A percentile compares a stretch with the other conserved stretches of the same genome.
Conservation (phyloP, 2,113 vertebrate genomes). For the Candoia aspera region DNA sequence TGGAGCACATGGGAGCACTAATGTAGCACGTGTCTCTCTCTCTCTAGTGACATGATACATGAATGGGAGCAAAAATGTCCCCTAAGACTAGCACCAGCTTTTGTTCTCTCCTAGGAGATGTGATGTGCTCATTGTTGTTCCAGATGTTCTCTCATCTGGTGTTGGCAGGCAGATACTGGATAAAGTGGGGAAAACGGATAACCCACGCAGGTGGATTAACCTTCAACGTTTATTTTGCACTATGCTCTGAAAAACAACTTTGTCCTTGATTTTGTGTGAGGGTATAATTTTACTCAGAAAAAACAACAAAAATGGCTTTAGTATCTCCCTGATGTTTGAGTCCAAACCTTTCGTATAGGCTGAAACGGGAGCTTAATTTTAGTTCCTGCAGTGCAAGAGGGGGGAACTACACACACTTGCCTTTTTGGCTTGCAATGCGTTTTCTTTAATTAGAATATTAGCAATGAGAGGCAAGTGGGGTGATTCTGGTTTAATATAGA, state of each 20-base stretch:
- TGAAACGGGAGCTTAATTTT: slow-evolving; percentile 1
- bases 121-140: background rate
- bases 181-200: background rate
- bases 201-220: background rate
- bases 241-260: background rate
- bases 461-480: accelerated
- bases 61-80: background rate
- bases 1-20: too few species aligned
- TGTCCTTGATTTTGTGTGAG: background rate
- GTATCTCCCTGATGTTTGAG: background rate
- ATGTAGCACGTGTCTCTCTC: background rate
- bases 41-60: background rate
- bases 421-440: background rate
- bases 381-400: background rate
- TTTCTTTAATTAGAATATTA: slow-evolving; percentile 4
- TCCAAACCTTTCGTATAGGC: background rate
- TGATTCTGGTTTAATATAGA: background rate
- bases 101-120: background rate
- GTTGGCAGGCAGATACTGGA: background rate
- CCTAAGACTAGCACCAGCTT: background rate
- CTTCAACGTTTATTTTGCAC: accelerated
- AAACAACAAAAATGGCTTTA: background rate
- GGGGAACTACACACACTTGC: background rate
- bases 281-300: accelerated
- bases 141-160: background rate